Percentiles rank a stretch among this genome's conserved stretches.
Evolutionary conservation across 2,888 invertebrate species (phyloP).

Genomic region (Heteropelma amictum): DNA sequence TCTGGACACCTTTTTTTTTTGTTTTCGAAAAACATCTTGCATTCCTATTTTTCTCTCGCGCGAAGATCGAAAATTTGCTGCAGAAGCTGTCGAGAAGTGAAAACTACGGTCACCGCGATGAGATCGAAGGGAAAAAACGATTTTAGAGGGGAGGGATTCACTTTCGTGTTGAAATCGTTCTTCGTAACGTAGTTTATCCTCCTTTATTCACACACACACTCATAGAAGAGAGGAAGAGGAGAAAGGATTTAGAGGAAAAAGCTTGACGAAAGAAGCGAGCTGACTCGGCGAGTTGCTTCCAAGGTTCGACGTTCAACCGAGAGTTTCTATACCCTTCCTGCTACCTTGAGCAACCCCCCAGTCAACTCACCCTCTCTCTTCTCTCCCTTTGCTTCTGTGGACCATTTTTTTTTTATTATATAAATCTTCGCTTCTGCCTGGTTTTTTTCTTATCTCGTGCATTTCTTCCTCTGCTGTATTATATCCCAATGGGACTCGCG

Average conservation of each 20-base stretch:
- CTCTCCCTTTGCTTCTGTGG: conserved; percentile 1
- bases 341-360: conserved; percentile 1
- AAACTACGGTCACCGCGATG: too few species aligned
- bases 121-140: too few species aligned
- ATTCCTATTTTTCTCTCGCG: too few species aligned
- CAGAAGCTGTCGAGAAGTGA: too few species aligned
- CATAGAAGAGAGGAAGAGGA: conserved; percentile 17
- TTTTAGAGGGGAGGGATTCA: too few species aligned
- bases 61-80: too few species aligned
- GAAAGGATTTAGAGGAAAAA: too few species aligned
- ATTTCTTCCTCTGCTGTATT: neutral
- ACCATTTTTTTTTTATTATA: neutral
- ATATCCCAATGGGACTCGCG: conserved; percentile 65
- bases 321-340: conserved; percentile 35
- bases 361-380: conserved; percentile 8
- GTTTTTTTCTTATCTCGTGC: conserved; percentile 20
- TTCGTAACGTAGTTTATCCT: conserved; percentile 4
- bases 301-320: conserved; percentile 45
- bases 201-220: neutral
- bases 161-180: too few species aligned
- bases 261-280: conserved; percentile 25
- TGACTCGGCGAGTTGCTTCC: conserved; percentile 46
- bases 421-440: conserved; percentile 14
- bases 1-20: too few species aligned
- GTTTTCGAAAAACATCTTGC: too few species aligned